Conservation (phyloP, 2,113 vertebrate species). For the Phalacrocorax aristotelis region DNA sequence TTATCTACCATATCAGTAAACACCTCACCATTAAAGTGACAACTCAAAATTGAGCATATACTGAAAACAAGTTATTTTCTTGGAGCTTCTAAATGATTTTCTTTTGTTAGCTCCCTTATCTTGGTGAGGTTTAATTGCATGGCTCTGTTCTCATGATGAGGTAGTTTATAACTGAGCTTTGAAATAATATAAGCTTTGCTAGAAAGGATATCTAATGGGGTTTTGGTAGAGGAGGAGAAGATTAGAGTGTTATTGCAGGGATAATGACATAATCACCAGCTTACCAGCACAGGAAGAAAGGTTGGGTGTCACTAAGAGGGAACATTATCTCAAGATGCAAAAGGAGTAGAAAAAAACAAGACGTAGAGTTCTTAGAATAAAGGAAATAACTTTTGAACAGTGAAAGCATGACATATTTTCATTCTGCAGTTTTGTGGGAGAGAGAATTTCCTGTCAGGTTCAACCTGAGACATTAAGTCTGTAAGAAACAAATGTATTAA, state of each 20-base stretch:
- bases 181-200: slow-evolving; percentile 12
- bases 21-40: slow-evolving; percentile 4
- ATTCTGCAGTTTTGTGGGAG: background rate
- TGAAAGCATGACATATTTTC: background rate
- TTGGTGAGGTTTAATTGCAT: slow-evolving; percentile 31
- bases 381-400: background rate
- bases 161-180: slow-evolving; percentile 9
- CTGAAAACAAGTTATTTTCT: background rate
- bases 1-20: background rate
- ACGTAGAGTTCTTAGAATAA: background rate
- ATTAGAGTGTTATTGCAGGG: slow-evolving; percentile 30
- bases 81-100: slow-evolving; percentile 1
- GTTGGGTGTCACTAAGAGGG: background rate
- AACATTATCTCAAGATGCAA: slow-evolving; percentile 7
- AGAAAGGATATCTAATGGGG: slow-evolving; percentile 16
- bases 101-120: slow-evolving; percentile 18
- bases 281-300: background rate
- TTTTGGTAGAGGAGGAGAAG: slow-evolving; percentile 19
- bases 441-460: background rate
- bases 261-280: slow-evolving; percentile 25
- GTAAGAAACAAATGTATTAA: background rate
- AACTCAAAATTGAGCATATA: background rate
- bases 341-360: background rate
- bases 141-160: background rate
- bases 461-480: background rate